A percentile compares a stretch with the other conserved stretches of the same genome.
These are phyloP conservation scores for Acronicta alni DNA, from an alignment of 2,888 invertebrate species.

Conservation along the genomic window DNA sequence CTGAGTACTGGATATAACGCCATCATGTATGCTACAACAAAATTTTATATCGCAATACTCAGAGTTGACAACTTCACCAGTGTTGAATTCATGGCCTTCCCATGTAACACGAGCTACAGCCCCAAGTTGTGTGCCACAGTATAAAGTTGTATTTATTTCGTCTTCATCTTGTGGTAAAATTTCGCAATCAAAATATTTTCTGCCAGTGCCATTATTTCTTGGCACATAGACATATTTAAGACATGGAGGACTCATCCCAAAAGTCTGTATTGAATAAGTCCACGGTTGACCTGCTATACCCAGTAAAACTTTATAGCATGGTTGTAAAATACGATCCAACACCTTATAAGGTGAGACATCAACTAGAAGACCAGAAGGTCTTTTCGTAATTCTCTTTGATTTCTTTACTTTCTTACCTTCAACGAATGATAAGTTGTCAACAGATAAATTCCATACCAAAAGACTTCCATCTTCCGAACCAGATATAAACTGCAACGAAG, in stretches of 20 bases:
- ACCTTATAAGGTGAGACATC: conserved; percentile 90
- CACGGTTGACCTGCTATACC: conserved; percentile 80
- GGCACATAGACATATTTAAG: conserved; percentile 75
- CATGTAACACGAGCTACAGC: conserved; percentile 86
- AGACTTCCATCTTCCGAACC: conserved; percentile 91
- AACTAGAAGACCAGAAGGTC: conserved; percentile 89
- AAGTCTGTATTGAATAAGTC: conserved; percentile 79
- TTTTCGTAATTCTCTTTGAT: conserved; percentile 81
- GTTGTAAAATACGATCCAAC: conserved; percentile 90
- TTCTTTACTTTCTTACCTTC: conserved; percentile 79
- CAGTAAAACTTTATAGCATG: conserved; percentile 89
- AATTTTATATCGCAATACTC: conserved; percentile 86
- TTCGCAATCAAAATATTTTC: conserved; percentile 80
- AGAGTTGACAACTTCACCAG: conserved; percentile 90
- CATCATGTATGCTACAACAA: conserved; percentile 91
- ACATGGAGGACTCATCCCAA: conserved; percentile 75
- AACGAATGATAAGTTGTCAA: conserved; percentile 74
- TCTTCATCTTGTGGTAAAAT: conserved; percentile 70
- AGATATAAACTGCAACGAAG: conserved; percentile 90
- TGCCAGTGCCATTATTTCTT: conserved; percentile 70
- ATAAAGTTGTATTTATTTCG: conserved; percentile 72
- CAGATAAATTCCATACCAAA: conserved; percentile 92
- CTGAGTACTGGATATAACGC: conserved; percentile 90
- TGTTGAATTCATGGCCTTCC: conserved; percentile 92
- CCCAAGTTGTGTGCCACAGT: conserved; percentile 82